These are phyloP conservation scores for Laspeyria flexula DNA, from an alignment of 2,888 invertebrate species.

Conservation along the genomic window DNA sequence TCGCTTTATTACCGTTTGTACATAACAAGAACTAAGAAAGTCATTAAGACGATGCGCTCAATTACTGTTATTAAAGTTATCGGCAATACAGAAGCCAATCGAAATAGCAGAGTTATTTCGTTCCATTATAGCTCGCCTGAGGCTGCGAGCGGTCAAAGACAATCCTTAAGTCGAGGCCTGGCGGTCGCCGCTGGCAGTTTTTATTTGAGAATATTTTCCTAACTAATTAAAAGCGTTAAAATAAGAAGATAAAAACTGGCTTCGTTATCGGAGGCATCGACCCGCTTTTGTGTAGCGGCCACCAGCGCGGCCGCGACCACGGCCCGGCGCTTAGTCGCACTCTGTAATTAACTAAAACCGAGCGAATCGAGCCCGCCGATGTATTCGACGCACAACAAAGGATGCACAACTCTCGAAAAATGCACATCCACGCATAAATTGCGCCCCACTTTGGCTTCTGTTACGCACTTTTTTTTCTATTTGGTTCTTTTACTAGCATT, in stretches of 20 bases:
- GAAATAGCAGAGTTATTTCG: conserved; percentile 67
- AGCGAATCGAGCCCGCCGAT: conserved; percentile 55
- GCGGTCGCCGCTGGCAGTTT: conserved; percentile 72
- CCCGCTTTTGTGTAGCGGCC: conserved; percentile 82
- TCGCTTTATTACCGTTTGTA: conserved; percentile 38
- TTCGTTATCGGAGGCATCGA: conserved; percentile 85
- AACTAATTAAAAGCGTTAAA: conserved; percentile 86
- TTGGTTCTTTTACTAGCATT: conserved; percentile 24
- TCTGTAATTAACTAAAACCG: conserved; percentile 82
- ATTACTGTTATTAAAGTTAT: conserved; percentile 73
- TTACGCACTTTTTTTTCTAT: conserved; percentile 37
- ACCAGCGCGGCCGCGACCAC: conserved; percentile 62
- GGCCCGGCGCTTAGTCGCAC: conserved; percentile 68
- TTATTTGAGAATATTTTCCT: conserved; percentile 86
- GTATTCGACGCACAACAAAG: conserved; percentile 64
- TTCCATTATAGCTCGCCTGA: conserved; percentile 70
- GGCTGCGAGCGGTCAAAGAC: conserved; percentile 74
- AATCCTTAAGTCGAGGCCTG: conserved; percentile 68
- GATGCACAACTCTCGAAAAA: conserved; percentile 64
- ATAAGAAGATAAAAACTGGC: conserved; percentile 82
- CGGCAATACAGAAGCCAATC: conserved; percentile 77
- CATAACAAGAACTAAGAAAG: conserved; percentile 55
- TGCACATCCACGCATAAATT: conserved; percentile 61
- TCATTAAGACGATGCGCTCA: conserved; percentile 61
- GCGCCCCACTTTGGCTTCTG: conserved; percentile 40